Evolutionary conservation across 2,888 invertebrate species (phyloP).

Genomic region (Caradrina clavipalpis): DNA sequence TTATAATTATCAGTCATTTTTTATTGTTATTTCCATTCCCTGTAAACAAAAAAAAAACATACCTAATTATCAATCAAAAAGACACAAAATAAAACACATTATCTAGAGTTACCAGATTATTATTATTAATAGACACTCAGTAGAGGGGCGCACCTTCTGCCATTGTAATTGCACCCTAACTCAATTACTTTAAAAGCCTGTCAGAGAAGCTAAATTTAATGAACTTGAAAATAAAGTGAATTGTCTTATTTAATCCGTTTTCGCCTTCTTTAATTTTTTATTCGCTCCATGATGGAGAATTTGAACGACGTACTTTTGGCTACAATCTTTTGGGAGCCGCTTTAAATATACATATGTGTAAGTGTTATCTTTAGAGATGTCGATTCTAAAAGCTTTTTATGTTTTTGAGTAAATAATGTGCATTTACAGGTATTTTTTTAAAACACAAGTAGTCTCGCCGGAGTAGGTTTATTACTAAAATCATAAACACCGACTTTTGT

Average conservation of each 20-base stretch:
- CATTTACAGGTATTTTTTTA: too few relatives aligned
- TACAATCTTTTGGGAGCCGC: conserved; percentile 9
- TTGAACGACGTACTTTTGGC: conserved; percentile 39
- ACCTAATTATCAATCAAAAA: background rate
- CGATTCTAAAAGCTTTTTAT: background rate
- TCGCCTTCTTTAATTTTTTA: conserved; percentile 66
- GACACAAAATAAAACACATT: conserved; percentile 12
- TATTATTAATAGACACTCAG: conserved; percentile 51
- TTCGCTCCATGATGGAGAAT: conserved; percentile 53
- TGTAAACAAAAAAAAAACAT: conserved; percentile 5
- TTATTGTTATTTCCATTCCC: background rate
- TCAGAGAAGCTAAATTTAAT: conserved; percentile 87
- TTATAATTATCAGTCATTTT: background rate
- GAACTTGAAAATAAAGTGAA: conserved; percentile 86
- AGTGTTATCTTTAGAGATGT: background rate
- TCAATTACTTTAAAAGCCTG: conserved; percentile 90
- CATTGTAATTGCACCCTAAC: conserved; percentile 85
- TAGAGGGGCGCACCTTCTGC: conserved; percentile 55
- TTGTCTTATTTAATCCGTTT: conserved; percentile 82
- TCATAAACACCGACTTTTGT: too few relatives aligned
- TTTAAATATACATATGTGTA: conserved; percentile 1
- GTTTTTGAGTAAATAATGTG: conserved; percentile 29
- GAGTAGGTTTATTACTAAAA: too few relatives aligned
- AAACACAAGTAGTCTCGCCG: too few relatives aligned
- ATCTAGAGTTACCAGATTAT: conserved; percentile 33